Evolutionary conservation across 2,888 invertebrate genomes (phyloP).

Genomic region (Acanthosoma haemorrhoidale): DNA sequence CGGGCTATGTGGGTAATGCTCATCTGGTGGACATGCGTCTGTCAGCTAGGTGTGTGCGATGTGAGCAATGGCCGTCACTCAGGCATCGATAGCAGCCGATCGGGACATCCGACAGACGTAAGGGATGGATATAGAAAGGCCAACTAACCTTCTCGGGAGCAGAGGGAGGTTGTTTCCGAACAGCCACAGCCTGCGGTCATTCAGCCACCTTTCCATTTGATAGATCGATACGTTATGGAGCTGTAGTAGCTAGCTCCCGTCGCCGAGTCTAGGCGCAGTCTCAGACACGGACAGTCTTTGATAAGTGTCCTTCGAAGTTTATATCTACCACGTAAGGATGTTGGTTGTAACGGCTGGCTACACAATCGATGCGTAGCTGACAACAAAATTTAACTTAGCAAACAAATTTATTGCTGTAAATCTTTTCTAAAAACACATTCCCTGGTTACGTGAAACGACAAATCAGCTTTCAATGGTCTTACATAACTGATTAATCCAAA

Average conservation of each 20-base stretch:
- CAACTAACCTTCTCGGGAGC: constrained; percentile 68
- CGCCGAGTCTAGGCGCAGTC: not conserved
- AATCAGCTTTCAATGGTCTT: too few species aligned
- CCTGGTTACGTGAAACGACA: too few species aligned
- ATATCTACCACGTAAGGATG: too few species aligned
- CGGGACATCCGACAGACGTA: too few species aligned
- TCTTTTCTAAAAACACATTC: too few species aligned
- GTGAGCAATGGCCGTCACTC: not conserved
- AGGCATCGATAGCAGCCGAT: too few species aligned
- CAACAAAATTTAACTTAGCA: too few species aligned
- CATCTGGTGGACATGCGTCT: constrained; percentile 1
- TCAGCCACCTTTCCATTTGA: constrained; percentile 86
- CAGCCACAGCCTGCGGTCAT: constrained; percentile 84
- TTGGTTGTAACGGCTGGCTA: too few species aligned
- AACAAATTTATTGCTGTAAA: too few species aligned
- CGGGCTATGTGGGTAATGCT: not conserved
- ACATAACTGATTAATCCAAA: too few species aligned
- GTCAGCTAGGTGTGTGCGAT: constrained; percentile 4
- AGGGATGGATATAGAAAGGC: too few species aligned
- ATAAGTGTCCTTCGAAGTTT: not conserved
- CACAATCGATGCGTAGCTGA: too few species aligned
- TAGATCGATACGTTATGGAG: constrained; percentile 17
- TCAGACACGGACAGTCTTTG: not conserved
- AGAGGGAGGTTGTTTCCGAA: constrained; percentile 83
- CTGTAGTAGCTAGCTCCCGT: not conserved